phyloP scores from a whole-genome alignment of 1,140 invertebrate genomes.

The Harlomillsia oculata region DNA sequence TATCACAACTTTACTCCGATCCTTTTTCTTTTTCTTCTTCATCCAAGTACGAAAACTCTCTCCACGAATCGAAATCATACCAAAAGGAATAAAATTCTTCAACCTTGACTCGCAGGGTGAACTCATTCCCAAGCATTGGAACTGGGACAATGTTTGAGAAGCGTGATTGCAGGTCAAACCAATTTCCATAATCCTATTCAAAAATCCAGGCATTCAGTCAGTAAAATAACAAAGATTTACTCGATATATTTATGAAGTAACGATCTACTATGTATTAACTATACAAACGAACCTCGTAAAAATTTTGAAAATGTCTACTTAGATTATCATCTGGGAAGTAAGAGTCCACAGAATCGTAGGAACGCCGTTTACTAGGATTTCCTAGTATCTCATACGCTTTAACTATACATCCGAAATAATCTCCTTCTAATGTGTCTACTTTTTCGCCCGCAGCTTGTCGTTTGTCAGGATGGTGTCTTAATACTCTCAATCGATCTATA shows the following conservation, averaged over 20 bases:
- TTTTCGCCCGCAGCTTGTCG: slow-evolving; percentile 77
- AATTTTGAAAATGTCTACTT: background rate
- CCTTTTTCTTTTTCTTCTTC: slow-evolving; percentile 98
- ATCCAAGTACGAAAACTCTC: slow-evolving; percentile 98
- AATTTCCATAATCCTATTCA: slow-evolving; percentile 53
- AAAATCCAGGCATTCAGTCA: background rate
- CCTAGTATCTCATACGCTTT: slow-evolving; percentile 89
- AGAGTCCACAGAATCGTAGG: slow-evolving; percentile 94
- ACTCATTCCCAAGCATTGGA: slow-evolving; percentile 68
- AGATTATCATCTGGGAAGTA: slow-evolving; percentile 51
- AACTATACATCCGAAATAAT: slow-evolving; percentile 99
- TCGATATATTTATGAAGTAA: too few relatives aligned
- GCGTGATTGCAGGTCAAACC: slow-evolving; percentile 75
- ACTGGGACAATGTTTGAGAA: slow-evolving; percentile 87
- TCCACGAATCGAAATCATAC: slow-evolving; percentile 98
- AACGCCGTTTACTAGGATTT: slow-evolving; percentile 64
- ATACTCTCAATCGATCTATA: slow-evolving; percentile 67
- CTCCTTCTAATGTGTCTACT: slow-evolving; percentile 65
- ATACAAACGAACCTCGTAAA: too few relatives aligned
- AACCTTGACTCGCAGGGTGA: slow-evolving; percentile 60
- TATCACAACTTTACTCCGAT: slow-evolving; percentile 50
- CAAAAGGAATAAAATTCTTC: slow-evolving; percentile 83
- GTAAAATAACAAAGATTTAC: background rate
- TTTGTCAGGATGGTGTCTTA: slow-evolving; percentile 97
- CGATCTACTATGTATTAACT: too few relatives aligned